Evolutionary conservation across 2,797 vertebrate genomes (phyloP), one percentile per base, ranked within the genome.

Genomic region (Centroberyx gerrardi): DNA sequence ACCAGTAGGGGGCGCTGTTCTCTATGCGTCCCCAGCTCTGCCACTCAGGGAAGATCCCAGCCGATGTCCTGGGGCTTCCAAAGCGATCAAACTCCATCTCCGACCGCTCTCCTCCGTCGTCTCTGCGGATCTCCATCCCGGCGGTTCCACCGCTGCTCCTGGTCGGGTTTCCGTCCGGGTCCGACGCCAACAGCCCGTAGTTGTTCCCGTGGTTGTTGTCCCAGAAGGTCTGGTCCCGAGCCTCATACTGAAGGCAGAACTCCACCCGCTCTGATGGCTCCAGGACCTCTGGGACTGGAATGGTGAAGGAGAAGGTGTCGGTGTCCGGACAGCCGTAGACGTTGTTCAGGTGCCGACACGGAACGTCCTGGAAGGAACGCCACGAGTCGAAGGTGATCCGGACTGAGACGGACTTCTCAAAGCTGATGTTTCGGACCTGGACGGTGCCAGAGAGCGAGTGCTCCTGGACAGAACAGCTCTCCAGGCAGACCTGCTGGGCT

Each of bases 201-300:
- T 99, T 99, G 83, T 94, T 94, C 54, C 96, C 96, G 0, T 94
- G 87, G 0, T 98, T 97, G 93, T 99, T 99, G 93, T 99, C 97
- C 98, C 98, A 99, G 93, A 95, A 96, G 0, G 87, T 94, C 31
- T 88, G 91, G 10, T 94, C 92, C 4, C 72, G 88, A 0, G 94
- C 94, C 80, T 93, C 90, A 77, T 96, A 99, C 74, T 88, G 95
- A 76, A 99, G 68, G 72, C 98, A 99, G 91, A 99, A 99, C 86
- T 98, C 96, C 44, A 96, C 96, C 48, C 90, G 92, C 49, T 94
- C 84, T 52, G 94, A 85, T 0, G 88, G 88, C 3, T 92, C 81
- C 60, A 95, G 81, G 58, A 78, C 80, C 29, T 87, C 77, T 8
- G 96, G 96, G 31, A 98, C 83, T 28, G 94, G 88, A n/a, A 96